Conservation (phyloP, 2,797 vertebrate genomes). For the Ctenopoma kingsleyae region DNA sequence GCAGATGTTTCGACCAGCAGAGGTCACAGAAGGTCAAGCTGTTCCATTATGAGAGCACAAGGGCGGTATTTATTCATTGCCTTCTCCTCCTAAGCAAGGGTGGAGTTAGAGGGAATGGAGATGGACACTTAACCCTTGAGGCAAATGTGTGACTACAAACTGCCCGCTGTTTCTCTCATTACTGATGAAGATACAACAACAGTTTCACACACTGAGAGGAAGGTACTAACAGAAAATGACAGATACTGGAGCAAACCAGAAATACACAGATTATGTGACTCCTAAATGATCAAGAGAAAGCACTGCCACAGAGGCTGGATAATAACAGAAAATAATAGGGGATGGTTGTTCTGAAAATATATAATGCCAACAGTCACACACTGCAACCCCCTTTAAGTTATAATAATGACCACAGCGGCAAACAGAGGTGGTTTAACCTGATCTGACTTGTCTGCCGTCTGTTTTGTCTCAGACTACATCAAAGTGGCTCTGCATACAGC, state of each 20-base stretch:
- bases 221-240: conserved; percentile 8
- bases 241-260: conserved; percentile 5
- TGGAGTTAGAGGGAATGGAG: conserved; percentile 61
- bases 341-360: conserved; percentile 30
- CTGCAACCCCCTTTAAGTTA: conserved; percentile 44
- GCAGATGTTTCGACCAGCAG: conserved; percentile 82
- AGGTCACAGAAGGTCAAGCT: conserved; percentile 84
- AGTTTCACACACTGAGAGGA: conserved; percentile 18
- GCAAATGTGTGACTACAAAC: conserved; percentile 62
- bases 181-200: conserved; percentile 27
- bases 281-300: conserved; percentile 31
- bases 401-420: conserved; percentile 44
- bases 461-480: conserved; percentile 47
- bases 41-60: conserved; percentile 81
- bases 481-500: conserved; percentile 30
- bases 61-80: conserved; percentile 80
- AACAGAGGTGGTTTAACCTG: conserved; percentile 36
- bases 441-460: conserved; percentile 48
- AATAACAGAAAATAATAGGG: conserved; percentile 33
- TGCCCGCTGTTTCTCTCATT: conserved; percentile 55
- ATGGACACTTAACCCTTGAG: conserved; percentile 71
- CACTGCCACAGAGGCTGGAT: conserved; percentile 27
- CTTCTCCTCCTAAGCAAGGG: conserved; percentile 65
- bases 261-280: conserved; percentile 35
- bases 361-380: conserved; percentile 32